phyloP scores from a whole-genome alignment of 2,888 invertebrate genomes.

The Drosophila crucigera region DNA sequence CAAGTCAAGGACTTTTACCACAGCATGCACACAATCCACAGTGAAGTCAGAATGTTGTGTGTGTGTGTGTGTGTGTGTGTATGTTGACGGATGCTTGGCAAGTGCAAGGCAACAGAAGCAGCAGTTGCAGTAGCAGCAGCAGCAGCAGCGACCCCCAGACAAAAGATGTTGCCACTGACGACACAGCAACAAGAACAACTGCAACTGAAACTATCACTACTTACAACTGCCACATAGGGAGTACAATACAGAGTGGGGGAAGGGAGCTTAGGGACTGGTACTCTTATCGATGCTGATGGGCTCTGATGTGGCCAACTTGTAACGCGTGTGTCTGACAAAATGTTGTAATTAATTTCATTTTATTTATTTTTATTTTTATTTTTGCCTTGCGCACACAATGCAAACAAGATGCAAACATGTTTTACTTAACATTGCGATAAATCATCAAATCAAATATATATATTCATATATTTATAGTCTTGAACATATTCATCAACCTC shows the following conservation, averaged over 20 bases:
- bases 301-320: slow-evolving; percentile 69
- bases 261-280: not conserved
- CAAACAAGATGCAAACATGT: slow-evolving; percentile 55
- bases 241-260: not conserved
- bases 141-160: slow-evolving; percentile 48
- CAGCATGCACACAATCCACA: slow-evolving; percentile 20
- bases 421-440: slow-evolving; percentile 56
- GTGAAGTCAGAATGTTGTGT: slow-evolving; percentile 19
- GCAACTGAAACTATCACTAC: slow-evolving; percentile 46
- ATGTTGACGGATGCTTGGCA: slow-evolving; percentile 78
- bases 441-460: slow-evolving; percentile 38
- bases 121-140: slow-evolving; percentile 21
- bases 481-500: not conserved
- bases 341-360: slow-evolving; percentile 75
- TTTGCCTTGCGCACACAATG: not conserved
- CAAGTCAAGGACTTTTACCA: slow-evolving; percentile 81
- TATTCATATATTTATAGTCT: not conserved
- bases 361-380: slow-evolving; percentile 17
- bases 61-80: slow-evolving; percentile 19
- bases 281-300: slow-evolving; percentile 56
- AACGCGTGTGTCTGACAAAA: slow-evolving; percentile 78
- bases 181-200: slow-evolving; percentile 26
- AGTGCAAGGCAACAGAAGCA: slow-evolving; percentile 57
- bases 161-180: slow-evolving; percentile 52
- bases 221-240: slow-evolving; percentile 33